These are phyloP conservation scores for Micropoecilia bifurca DNA, from an alignment of 2,797 vertebrate species.

Conservation along the genomic window DNA sequence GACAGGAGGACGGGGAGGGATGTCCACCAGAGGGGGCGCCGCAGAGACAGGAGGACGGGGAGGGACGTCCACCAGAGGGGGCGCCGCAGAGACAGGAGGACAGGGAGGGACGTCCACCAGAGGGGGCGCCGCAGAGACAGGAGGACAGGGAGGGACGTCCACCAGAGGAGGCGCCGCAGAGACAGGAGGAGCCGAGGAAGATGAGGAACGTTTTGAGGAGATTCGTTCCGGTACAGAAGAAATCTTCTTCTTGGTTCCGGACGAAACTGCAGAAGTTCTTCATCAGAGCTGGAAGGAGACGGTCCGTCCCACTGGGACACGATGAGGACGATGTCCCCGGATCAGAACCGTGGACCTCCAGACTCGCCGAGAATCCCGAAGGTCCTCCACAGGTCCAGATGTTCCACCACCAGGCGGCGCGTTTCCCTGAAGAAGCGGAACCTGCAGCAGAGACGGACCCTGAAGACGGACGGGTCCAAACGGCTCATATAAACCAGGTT, in stretches of 20 bases:
- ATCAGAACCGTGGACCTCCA: fast-evolving
- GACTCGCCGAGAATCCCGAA: neutral
- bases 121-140: constrained; percentile 49
- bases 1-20: constrained; percentile 16
- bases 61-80: neutral
- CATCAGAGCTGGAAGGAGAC: neutral
- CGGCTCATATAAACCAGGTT: neutral
- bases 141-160: neutral
- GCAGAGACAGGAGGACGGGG: constrained; percentile 40
- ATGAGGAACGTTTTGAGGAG: neutral
- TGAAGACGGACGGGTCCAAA: neutral
- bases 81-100: constrained; percentile 44
- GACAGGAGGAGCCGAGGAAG: neutral
- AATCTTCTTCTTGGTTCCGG: neutral
- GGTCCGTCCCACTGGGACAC: neutral
- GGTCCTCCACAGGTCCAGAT: constrained; percentile 22
- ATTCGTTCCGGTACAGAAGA: neutral
- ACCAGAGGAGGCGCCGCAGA: constrained; percentile 10
- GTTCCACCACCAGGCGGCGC: neutral
- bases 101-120: neutral
- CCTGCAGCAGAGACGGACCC: neutral
- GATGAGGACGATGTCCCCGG: neutral
- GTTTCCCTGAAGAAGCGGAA: neutral
- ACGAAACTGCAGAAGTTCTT: constrained; percentile 20
- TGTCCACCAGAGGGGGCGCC: constrained; percentile 8